Evolutionary conservation across 1,140 invertebrate genomes (phyloP).

Genomic region (Drosophila ananassae): DNA sequence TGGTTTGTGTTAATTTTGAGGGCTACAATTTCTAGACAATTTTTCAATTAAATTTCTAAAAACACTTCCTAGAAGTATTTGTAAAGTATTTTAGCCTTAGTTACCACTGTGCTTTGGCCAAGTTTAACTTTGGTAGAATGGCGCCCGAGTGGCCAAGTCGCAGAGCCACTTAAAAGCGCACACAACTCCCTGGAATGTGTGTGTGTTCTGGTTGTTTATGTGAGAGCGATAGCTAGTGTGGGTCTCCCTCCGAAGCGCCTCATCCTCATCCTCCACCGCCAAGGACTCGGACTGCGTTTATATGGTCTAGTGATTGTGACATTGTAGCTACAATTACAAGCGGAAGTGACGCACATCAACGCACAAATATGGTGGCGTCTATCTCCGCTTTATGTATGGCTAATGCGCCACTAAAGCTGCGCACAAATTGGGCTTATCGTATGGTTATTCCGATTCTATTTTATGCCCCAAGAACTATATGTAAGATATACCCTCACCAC

Average conservation of each 20-base stretch:
- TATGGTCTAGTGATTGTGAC: conserved; percentile 81
- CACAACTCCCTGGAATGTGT: conserved; percentile 49
- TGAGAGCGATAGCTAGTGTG: conserved; percentile 20
- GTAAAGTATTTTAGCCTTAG: not conserved
- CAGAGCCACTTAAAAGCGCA: conserved; percentile 75
- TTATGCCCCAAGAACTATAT: conserved; percentile 51
- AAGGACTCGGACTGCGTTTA: conserved; percentile 61
- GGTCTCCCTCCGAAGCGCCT: too few relatives aligned
- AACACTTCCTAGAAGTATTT: not conserved
- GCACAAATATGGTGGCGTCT: conserved; percentile 65
- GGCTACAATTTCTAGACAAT: not conserved
- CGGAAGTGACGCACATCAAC: conserved; percentile 80
- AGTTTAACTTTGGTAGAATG: conserved; percentile 69
- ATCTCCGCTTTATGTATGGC: conserved; percentile 79
- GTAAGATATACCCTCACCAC: too few relatives aligned
- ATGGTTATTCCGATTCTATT: conserved; percentile 83
- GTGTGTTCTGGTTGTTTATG: conserved; percentile 37
- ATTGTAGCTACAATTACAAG: conserved; percentile 83
- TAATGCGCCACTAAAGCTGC: conserved; percentile 80
- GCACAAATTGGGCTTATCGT: conserved; percentile 82
- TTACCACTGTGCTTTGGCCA: conserved; percentile 43
- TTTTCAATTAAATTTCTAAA: not conserved
- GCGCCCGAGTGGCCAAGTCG: conserved; percentile 69
- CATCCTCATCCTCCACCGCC: too few relatives aligned
- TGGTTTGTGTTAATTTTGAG: too few relatives aligned